Evolutionary conservation across 2,113 vertebrate genomes (phyloP), one percentile per base, ranked within the genome.

Genomic region (Corythornis cristatus): DNA sequence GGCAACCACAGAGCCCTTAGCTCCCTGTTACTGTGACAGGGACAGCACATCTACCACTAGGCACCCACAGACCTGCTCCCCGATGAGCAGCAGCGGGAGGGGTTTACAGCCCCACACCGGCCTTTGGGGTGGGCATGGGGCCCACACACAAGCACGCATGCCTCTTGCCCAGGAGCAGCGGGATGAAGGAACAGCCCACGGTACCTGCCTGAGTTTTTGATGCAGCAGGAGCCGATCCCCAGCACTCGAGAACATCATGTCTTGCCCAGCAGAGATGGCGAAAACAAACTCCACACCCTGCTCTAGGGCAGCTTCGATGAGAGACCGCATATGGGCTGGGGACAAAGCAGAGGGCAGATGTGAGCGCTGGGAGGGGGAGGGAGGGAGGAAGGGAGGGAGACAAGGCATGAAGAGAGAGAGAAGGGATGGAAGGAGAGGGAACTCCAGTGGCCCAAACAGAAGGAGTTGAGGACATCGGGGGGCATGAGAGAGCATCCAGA

Each of bases 161-260:
- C 8, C 72, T 71, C 66, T 66, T 1, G 3, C 45, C 74, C 23
- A 45, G 64, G 48, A 83, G 86, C 51, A 12, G 43, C 5, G 77
- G 90, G 85, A 85, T 60, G 82, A 95, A 96, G 85, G 60, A 96
- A 91, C 9, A 61, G 89, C 82, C 96, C 92, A 96, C 77, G 78
- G 53, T 95, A 98, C 98, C 98, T 99, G 98, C 97, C 97, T 98
- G 83, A 99, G 97, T 93, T 99, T 99, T 95, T 98, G 98, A 93
- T 98, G 98, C 61, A 99, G 98, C 64, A 98, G 96, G 13, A 97
- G 97, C 84, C 98, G 77, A 91, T 99, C 98, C 73, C 98, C 98
- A 1, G 98, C 82, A 50, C 98, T 98, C 4, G 98, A 99, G 83
- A 99, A 99, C 85, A 98, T 98, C 17, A 99, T 98, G 95, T 99